A percentile compares a stretch with the other conserved stretches of the same genome.
Evolutionary conservation across 30 jellyfish, hydroid and myxozoan species (phyloP).

Genomic region (Aurelia sp.): DNA sequence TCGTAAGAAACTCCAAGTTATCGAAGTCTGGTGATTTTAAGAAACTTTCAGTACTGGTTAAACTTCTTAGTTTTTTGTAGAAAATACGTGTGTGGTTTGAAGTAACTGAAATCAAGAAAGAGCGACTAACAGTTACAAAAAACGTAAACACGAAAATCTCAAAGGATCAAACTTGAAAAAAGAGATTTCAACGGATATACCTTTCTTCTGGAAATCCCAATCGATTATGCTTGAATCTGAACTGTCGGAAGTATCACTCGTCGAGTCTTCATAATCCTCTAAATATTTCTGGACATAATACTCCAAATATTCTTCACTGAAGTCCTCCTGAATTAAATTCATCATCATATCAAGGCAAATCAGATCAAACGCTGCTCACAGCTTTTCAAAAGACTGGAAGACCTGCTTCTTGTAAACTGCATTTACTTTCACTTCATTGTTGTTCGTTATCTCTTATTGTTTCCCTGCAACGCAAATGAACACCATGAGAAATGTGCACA

Average conservation of each 20-base stretch:
- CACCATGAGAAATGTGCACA: too few relatives aligned
- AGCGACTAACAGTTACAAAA: too few relatives aligned
- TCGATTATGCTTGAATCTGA: constrained; percentile 31
- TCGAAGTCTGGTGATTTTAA: too few relatives aligned
- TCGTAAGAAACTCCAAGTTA: too few relatives aligned
- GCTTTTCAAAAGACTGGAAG: neutral
- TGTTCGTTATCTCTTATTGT: neutral
- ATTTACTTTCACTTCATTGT: constrained; percentile 5
- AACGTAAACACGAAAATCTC: too few relatives aligned
- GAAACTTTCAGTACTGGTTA: too few relatives aligned
- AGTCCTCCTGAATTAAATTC: constrained; percentile 20
- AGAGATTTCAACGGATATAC: neutral
- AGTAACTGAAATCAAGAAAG: too few relatives aligned
- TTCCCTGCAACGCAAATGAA: constrained; percentile 7
- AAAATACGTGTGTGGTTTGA: too few relatives aligned
- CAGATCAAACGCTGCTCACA: neutral
- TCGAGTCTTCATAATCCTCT: constrained; percentile 53
- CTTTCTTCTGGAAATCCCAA: constrained; percentile 44
- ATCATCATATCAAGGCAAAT: neutral
- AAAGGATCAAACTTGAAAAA: too few relatives aligned
- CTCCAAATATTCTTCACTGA: constrained; percentile 52
- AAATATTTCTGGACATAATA: constrained; percentile 53
- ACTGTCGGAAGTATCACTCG: constrained; percentile 42
- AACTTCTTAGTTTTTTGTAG: too few relatives aligned
- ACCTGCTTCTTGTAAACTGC: constrained; percentile 20